phyloP scores from a whole-genome alignment of 1,140 invertebrate genomes.

The Steinernema feltiae region DNA sequence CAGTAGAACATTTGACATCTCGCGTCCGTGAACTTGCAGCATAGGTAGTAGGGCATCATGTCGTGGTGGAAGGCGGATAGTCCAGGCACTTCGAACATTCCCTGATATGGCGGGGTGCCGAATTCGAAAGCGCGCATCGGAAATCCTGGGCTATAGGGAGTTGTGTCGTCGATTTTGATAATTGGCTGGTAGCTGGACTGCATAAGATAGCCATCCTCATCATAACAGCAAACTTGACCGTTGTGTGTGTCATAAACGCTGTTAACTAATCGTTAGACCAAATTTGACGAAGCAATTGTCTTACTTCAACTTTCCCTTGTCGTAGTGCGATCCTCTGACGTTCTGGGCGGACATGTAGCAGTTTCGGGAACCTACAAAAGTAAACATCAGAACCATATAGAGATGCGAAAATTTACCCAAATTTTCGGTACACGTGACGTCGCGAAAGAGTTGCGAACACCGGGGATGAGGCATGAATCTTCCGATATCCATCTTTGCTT shows the following conservation, averaged over 20 bases:
- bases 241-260: constrained; percentile 53
- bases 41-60: constrained; percentile 56
- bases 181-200: constrained; percentile 54
- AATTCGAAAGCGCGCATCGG: constrained; percentile 54
- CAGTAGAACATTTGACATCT: constrained; percentile 56
- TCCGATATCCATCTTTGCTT: constrained; percentile 51
- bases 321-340: constrained; percentile 46
- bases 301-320: constrained; percentile 20
- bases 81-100: constrained; percentile 56
- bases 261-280: too few relatives aligned
- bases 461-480: constrained; percentile 57
- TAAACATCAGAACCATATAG: constrained; percentile 31
- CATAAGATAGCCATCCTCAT: constrained; percentile 54
- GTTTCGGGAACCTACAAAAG: constrained; percentile 11
- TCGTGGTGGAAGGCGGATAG: constrained; percentile 53
- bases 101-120: constrained; percentile 54
- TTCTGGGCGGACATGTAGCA: constrained; percentile 54
- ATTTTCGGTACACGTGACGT: constrained; percentile 52
- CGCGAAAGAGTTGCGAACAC: constrained; percentile 53
- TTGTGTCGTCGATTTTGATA: constrained; percentile 55
- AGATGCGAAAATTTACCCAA: constrained; percentile 41
- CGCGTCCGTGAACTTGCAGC: constrained; percentile 55
- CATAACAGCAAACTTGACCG: constrained; percentile 56
- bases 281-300: too few relatives aligned
- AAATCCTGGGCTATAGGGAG: constrained; percentile 55